Percentiles rank a stretch among this genome's conserved stretches.
Conservation (phyloP, 2,113 vertebrate genomes). For the Pampusana beccarii region DNA sequence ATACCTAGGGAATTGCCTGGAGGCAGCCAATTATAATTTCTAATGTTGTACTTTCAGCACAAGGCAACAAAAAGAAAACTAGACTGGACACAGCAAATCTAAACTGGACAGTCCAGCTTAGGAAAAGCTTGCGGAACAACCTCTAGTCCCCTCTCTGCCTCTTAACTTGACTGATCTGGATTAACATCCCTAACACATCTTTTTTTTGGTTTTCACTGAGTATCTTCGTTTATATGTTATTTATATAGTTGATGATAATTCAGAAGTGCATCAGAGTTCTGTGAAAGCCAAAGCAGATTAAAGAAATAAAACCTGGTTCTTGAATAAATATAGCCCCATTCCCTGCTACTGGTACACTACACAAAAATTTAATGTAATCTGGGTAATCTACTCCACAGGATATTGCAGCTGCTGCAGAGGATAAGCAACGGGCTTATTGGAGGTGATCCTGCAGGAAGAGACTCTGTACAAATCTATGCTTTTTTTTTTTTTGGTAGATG, state of each 20-base stretch:
- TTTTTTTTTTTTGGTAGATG: background rate
- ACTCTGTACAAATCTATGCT: background rate
- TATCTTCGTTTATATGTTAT: background rate
- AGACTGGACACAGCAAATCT: background rate
- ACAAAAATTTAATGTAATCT: background rate
- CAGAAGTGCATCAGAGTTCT: background rate
- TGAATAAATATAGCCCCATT: background rate
- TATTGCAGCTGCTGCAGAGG: background rate
- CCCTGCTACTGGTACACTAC: background rate
- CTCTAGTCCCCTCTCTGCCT: background rate
- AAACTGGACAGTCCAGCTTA: background rate
- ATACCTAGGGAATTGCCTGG: background rate
- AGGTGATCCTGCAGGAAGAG: background rate
- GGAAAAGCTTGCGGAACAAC: background rate
- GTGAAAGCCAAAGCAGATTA: background rate
- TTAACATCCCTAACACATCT: background rate
- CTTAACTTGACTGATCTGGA: background rate
- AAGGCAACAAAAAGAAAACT: background rate
- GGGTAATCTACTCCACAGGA: background rate
- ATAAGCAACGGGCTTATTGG: background rate
- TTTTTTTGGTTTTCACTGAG: background rate
- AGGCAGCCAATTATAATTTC: conserved; percentile 31
- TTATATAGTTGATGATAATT: background rate
- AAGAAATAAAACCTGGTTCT: background rate
- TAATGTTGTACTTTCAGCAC: background rate